phyloP scores from a whole-genome alignment of 2,888 invertebrate genomes.

The Drosophila paranaensis region DNA sequence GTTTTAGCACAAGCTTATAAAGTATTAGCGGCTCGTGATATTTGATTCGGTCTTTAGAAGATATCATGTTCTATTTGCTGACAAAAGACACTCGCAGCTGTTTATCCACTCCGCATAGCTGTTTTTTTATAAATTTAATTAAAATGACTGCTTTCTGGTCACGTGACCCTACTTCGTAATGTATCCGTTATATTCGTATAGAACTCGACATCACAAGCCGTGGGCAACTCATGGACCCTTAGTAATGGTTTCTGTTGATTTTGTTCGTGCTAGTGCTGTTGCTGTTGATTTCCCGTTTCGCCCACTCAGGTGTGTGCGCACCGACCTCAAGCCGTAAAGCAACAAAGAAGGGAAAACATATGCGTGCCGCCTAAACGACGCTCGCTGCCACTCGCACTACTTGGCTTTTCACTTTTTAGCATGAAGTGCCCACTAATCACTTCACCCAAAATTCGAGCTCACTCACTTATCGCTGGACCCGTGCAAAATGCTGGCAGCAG shows the following conservation, averaged over 20 bases:
- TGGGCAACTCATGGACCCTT: slow-evolving; percentile 43
- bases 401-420: slow-evolving; percentile 82
- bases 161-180: slow-evolving; percentile 84
- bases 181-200: slow-evolving; percentile 82
- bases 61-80: slow-evolving; percentile 49
- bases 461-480: slow-evolving; percentile 55
- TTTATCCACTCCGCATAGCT: slow-evolving; percentile 50
- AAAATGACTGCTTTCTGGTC: slow-evolving; percentile 81
- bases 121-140: slow-evolving; percentile 84
- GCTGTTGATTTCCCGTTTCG: slow-evolving; percentile 64
- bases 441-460: slow-evolving; percentile 72
- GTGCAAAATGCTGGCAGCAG: slow-evolving; percentile 6
- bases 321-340: slow-evolving; percentile 56
- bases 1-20: background rate
- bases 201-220: slow-evolving; percentile 43
- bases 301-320: slow-evolving; percentile 77
- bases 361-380: slow-evolving; percentile 81
- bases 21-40: slow-evolving; percentile 1
- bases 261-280: slow-evolving; percentile 58
- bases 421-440: slow-evolving; percentile 80
- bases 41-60: slow-evolving; percentile 15
- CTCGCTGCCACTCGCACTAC: slow-evolving; percentile 80
- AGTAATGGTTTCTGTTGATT: slow-evolving; percentile 44
- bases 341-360: slow-evolving; percentile 80
- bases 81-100: slow-evolving; percentile 76